phyloP scores from a whole-genome alignment of 1,140 invertebrate species.

The Drosophila grimshawi region DNA sequence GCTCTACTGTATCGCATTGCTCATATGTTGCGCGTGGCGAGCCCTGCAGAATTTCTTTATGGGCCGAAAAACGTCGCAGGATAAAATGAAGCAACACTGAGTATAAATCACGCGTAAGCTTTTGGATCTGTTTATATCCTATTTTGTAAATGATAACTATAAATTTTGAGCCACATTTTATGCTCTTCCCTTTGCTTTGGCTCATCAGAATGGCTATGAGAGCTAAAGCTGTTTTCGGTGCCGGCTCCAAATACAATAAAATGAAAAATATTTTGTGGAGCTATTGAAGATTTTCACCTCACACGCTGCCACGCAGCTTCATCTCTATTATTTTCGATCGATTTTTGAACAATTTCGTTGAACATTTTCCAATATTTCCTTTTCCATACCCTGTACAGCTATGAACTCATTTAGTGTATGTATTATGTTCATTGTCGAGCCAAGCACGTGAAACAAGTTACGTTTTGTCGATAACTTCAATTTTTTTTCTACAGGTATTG shows the following conservation, averaged over 20 bases:
- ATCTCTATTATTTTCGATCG: not conserved
- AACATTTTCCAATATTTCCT: not conserved
- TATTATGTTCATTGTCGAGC: too few relatives aligned
- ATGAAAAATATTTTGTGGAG: constrained; percentile 68
- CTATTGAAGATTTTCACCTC: constrained; percentile 52
- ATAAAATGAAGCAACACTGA: constrained; percentile 47
- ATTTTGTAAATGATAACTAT: not conserved
- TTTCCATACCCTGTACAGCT: not conserved
- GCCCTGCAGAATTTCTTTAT: constrained; percentile 49
- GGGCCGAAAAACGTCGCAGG: constrained; percentile 8
- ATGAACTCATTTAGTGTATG: not conserved
- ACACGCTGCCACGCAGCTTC: constrained; percentile 11
- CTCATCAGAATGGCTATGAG: constrained; percentile 57
- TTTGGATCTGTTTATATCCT: not conserved
- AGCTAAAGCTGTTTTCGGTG: constrained; percentile 43
- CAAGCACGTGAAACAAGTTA: not conserved
- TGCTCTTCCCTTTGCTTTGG: constrained; percentile 22
- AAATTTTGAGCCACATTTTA: not conserved
- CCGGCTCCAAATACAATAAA: constrained; percentile 65
- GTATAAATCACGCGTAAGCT: constrained; percentile 4
- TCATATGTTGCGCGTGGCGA: constrained; percentile 45
- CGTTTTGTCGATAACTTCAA: too few relatives aligned
- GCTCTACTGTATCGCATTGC: constrained; percentile 33
- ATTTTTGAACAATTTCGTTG: not conserved
- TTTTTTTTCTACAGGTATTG: too few relatives aligned